Evolutionary conservation across 2,113 vertebrate species (phyloP), one percentile per base, ranked within the genome.

Genomic region (Odontesthes bonariensis): DNA sequence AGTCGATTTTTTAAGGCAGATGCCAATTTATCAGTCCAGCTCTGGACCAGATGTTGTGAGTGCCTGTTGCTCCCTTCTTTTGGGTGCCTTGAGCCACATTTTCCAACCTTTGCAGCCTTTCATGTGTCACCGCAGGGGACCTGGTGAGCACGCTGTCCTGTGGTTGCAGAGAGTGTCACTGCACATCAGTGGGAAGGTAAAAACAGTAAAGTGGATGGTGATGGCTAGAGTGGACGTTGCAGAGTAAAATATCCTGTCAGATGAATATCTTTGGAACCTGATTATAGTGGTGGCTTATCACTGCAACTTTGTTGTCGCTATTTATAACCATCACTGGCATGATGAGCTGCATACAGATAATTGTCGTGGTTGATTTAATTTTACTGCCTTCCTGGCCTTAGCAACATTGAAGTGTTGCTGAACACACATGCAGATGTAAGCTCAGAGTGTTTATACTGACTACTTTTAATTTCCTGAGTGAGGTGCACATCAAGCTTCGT

Each of bases 401-500:
- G 73, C 55, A 74, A 63, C 79, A 31, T 74, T 77, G 9, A 47
- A 69, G 22, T 47, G 16, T 60, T 19, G 58, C 23, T 35, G 10
- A 11, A 20, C 12, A 68, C 54, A 63, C 53, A 72, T 52, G 59
- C 32, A 57, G 44, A 63, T 60, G 23, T 54, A 13, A 44, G 32
- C 52, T 23, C 49, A 66, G 23, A 20, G 51, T 68, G 54, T 85
- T 88, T 81, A 61, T 82, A 81, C 77, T 74, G 79, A 63, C 79
- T 62, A 53, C 47, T 81, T 84, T 79, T 85, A 32, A 90, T 91
- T 90, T 92, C 86, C 91, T 88, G 66, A 42, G 63, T 64, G 54
- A 73, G 77, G 47, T n/a, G 46, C 42, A 59, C 16, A 68, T 42
- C 47, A 58, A 40, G 46, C 44, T 64, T 73, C 51, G 64, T 78